Conservation (phyloP, 2,888 invertebrate species). For the Sminthurides aquaticus region DNA sequence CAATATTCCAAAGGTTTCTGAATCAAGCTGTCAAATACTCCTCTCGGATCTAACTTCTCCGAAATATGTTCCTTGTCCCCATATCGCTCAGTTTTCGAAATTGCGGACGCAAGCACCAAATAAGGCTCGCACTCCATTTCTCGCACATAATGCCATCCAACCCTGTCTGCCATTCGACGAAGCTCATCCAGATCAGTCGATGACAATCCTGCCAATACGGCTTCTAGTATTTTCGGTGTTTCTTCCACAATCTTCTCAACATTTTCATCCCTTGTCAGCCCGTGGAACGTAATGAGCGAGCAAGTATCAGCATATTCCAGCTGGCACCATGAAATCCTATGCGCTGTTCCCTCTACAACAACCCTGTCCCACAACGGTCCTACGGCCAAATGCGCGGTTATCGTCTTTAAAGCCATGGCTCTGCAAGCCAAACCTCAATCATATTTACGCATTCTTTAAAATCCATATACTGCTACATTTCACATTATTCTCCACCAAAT, state of each 20-base stretch:
- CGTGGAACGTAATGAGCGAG: constrained; percentile 38
- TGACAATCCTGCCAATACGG: constrained; percentile 15
- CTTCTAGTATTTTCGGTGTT: constrained; percentile 22
- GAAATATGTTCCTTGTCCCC: constrained; percentile 38
- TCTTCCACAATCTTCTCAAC: constrained; percentile 26
- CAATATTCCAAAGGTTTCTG: constrained; percentile 34
- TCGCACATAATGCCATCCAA: constrained; percentile 42
- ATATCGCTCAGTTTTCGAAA: constrained; percentile 39
- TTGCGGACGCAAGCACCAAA: constrained; percentile 35
- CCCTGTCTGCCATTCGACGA: constrained; percentile 37
- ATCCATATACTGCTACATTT: no score
- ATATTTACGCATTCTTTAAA: no score
- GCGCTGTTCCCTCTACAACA: constrained; percentile 34
- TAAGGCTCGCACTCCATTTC: constrained; percentile 41
- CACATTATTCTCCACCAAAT: no score
- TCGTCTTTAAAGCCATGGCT: constrained; percentile 35
- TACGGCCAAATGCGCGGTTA: constrained; percentile 40
- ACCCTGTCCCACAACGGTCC: constrained; percentile 40
- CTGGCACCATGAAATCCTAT: constrained; percentile 43
- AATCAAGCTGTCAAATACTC: constrained; percentile 27
- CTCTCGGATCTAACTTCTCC: constrained; percentile 29
- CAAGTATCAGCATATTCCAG: constrained; percentile 39
- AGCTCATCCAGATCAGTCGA: constrained; percentile 16
- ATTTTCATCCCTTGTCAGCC: constrained; percentile 26
- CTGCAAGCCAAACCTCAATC: constrained; percentile 13